These are phyloP conservation scores for Pteropus alecto DNA, from an alignment of 2,113 vertebrate species.

Conservation along the genomic window DNA sequence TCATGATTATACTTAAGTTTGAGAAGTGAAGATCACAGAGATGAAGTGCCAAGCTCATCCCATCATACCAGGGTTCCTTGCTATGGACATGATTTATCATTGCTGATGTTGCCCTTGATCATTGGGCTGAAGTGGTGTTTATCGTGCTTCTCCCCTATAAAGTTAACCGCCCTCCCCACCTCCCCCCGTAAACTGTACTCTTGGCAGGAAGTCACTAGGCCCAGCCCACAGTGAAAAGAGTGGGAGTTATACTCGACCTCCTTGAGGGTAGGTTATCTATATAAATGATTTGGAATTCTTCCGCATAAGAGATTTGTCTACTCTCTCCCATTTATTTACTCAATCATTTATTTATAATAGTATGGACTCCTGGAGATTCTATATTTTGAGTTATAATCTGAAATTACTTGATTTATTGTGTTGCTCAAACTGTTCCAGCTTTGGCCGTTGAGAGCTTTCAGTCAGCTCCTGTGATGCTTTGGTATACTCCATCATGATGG, in stretches of 20 bases:
- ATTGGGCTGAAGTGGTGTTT: background rate
- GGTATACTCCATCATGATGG: background rate
- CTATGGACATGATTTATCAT: background rate
- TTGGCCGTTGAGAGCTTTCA: background rate
- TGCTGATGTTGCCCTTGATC: background rate
- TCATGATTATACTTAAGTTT: background rate
- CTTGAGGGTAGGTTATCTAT: background rate
- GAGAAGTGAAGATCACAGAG: background rate
- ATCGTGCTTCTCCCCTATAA: background rate
- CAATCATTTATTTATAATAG: background rate
- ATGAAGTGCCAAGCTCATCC: background rate
- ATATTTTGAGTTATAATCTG: background rate
- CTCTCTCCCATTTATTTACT: background rate
- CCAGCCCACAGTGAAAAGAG: background rate
- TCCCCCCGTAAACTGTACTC: background rate
- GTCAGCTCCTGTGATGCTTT: background rate
- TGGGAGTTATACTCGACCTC: background rate
- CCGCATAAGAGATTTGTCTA: background rate
- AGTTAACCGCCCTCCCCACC: accelerated
- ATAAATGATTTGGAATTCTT: background rate
- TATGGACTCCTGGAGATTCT: background rate
- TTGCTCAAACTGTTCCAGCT: background rate
- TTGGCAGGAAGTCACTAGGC: background rate
- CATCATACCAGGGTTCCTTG: background rate
- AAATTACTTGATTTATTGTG: background rate